A percentile compares a stretch with the other conserved stretches of the same genome.
Evolutionary conservation across 2,797 vertebrate species (phyloP).

Genomic region (Lithobates pipiens): DNA sequence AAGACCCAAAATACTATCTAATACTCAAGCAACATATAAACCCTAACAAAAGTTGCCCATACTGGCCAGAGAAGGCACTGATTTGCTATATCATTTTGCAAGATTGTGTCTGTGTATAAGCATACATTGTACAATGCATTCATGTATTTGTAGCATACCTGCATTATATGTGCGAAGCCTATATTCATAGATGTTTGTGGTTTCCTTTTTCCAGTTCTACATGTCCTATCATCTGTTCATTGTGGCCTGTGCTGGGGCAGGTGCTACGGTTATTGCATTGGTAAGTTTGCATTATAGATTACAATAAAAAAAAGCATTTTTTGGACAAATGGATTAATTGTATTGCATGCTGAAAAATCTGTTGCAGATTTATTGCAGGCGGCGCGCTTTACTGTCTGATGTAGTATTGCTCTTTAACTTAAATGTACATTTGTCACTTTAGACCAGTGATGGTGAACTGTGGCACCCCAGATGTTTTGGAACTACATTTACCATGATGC

Average conservation of each 20-base stretch:
- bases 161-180: background rate
- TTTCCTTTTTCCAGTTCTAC: constrained; percentile 85
- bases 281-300: constrained; percentile 79
- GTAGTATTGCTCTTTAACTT: background rate
- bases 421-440: background rate
- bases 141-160: too few species aligned
- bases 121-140: too few species aligned
- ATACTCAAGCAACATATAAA: too few species aligned
- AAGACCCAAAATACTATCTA: too few species aligned
- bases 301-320: background rate
- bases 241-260: constrained; percentile 96
- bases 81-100: too few species aligned
- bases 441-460: too few species aligned
- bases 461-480: too few species aligned
- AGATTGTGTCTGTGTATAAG: too few species aligned
- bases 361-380: background rate
- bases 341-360: background rate
- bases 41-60: too few species aligned
- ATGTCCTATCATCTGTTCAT: constrained; percentile 99
- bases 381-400: background rate
- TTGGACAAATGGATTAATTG: background rate
- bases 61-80: too few species aligned
- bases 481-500: too few species aligned
- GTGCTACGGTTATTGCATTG: constrained; percentile 97
- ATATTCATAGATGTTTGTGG: background rate